Conservation (phyloP, 92 coral and sea anemone genomes). For the Chrysogorgia sp. region DNA sequence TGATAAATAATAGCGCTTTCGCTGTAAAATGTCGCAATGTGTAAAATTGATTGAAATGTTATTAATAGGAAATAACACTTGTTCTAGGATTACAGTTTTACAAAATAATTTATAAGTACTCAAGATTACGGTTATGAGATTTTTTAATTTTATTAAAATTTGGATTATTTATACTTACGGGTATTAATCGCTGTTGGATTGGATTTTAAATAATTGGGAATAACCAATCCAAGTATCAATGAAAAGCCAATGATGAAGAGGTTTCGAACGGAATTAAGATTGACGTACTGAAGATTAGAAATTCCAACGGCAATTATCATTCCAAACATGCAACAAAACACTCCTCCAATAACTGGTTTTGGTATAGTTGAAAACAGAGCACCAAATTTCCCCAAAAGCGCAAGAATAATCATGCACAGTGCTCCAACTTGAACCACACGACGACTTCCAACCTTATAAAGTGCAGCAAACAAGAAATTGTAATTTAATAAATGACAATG, state of each 20-base stretch:
- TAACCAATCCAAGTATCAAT: slow-evolving; percentile 72
- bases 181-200: slow-evolving; percentile 73
- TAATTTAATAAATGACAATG: no score
- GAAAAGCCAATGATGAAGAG: slow-evolving; percentile 81
- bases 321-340: slow-evolving; percentile 82
- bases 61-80: no score
- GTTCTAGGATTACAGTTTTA: neutral
- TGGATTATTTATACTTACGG: slow-evolving; percentile 35
- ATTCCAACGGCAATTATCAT: slow-evolving; percentile 82
- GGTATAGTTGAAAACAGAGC: slow-evolving; percentile 88
- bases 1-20: no score
- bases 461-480: neutral
- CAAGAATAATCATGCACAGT: slow-evolving; percentile 69
- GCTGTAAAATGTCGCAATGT: no score
- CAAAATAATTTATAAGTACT: no score
- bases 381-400: slow-evolving; percentile 78
- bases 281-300: slow-evolving; percentile 78
- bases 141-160: no score
- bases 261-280: slow-evolving; percentile 82
- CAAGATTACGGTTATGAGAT: no score
- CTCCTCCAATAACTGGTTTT: slow-evolving; percentile 89
- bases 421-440: slow-evolving; percentile 86
- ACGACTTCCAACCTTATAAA: slow-evolving; percentile 81
- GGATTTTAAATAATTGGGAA: slow-evolving; percentile 65
- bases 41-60: no score